phyloP scores from a whole-genome alignment of 2,888 invertebrate species.

The Lithophane socia region DNA sequence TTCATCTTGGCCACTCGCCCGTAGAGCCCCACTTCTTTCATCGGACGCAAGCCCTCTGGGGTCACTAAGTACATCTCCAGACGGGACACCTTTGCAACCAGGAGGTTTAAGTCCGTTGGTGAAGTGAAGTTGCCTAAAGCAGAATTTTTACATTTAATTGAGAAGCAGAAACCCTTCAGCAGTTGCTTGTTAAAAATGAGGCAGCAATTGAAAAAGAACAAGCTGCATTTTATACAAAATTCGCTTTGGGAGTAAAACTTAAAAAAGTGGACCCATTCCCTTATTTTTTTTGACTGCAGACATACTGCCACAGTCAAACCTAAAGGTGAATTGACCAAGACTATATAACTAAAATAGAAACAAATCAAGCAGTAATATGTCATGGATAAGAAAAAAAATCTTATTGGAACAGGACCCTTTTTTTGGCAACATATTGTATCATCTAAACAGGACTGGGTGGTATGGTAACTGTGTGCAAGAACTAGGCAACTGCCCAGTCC shows the following conservation, averaged over 20 bases:
- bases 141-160: not conserved
- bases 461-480: not conserved
- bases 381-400: not conserved
- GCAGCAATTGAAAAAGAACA: not conserved
- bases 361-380: not conserved
- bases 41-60: conserved; percentile 97
- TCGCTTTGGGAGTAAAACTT: not conserved
- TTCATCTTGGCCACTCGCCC: conserved; percentile 98
- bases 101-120: conserved; percentile 97
- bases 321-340: not conserved
- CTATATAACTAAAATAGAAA: not conserved
- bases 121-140: conserved; percentile 98
- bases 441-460: not conserved
- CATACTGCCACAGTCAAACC: no score
- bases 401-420: conserved; percentile 1
- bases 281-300: not conserved
- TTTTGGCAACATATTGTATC: not conserved
- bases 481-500: not conserved
- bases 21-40: conserved; percentile 98
- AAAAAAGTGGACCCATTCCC: not conserved
- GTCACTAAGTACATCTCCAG: conserved; percentile 98
- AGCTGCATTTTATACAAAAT: not conserved
- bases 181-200: not conserved
- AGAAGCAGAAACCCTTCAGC: not conserved
- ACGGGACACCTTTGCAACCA: conserved; percentile 98